Percentiles rank a stretch among this genome's conserved stretches.
These are phyloP conservation scores for Rotaria macrura DNA, from an alignment of 2,888 invertebrate species.

Conservation along the genomic window DNA sequence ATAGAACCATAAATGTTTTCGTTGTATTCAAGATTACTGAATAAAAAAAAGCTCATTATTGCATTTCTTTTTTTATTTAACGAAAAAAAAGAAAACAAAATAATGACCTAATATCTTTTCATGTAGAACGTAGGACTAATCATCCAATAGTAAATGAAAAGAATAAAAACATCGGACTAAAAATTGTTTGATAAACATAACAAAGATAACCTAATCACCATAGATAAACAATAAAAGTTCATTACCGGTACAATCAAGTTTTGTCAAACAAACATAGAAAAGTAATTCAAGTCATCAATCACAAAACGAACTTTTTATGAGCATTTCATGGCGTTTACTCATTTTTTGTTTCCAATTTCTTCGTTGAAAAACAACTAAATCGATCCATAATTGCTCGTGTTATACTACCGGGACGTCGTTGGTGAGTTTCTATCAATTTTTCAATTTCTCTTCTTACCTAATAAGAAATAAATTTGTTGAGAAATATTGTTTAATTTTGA, in stretches of 20 bases:
- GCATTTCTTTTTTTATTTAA: not conserved
- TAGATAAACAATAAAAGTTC: too few species aligned
- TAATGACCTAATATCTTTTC: not conserved
- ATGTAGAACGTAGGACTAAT: not conserved
- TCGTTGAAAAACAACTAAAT: not conserved
- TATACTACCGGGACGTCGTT: slow-evolving; percentile 78
- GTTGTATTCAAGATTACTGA: too few species aligned
- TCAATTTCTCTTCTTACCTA: slow-evolving; percentile 57
- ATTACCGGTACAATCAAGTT: too few species aligned
- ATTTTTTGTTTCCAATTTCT: not conserved
- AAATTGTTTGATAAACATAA: not conserved
- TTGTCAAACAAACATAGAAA: not conserved
- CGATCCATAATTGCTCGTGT: slow-evolving; percentile 50
- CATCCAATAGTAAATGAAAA: not conserved
- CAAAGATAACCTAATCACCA: not conserved
- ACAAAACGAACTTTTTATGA: not conserved
- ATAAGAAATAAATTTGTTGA: not conserved
- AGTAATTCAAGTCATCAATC: not conserved
- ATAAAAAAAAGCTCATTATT: too few species aligned
- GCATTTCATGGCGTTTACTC: not conserved
- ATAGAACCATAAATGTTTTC: too few species aligned
- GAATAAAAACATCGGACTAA: not conserved
- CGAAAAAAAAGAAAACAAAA: not conserved
- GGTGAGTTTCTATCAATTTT: slow-evolving; percentile 67
- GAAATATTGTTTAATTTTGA: not conserved